These are phyloP conservation scores for Centruroides sculpturatus DNA, from an alignment of 1,140 invertebrate species.

Conservation along the genomic window DNA sequence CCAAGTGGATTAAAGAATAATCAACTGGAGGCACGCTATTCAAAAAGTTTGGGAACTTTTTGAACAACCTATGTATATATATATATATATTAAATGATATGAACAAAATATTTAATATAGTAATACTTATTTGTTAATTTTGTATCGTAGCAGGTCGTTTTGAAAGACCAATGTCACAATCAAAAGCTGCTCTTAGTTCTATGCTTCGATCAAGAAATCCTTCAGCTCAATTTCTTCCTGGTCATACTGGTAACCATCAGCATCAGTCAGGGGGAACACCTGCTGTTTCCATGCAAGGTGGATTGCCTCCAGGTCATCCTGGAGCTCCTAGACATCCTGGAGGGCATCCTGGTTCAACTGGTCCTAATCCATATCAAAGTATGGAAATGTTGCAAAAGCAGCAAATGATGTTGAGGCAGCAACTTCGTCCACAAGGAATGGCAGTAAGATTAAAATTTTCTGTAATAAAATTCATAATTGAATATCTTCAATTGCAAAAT, in stretches of 20 bases:
- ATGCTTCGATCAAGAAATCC: constrained; percentile 54
- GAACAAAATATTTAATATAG: constrained; percentile 35
- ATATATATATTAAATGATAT: too few relatives aligned
- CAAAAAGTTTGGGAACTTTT: too few relatives aligned
- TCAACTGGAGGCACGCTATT: too few relatives aligned
- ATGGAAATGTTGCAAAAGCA: constrained; percentile 23
- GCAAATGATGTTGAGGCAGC: constrained; percentile 17
- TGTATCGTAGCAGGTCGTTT: neutral
- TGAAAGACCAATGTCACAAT: constrained; percentile 43
- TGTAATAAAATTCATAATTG: too few relatives aligned
- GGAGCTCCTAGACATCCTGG: constrained; percentile 28
- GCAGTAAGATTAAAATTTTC: constrained; percentile 2
- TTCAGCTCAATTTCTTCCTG: constrained; percentile 22
- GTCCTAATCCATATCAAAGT: neutral
- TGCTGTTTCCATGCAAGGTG: constrained; percentile 33
- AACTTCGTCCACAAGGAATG: constrained; percentile 21
- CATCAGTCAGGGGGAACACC: constrained; percentile 32
- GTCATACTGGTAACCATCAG: constrained; percentile 4
- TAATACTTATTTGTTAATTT: constrained; percentile 17
- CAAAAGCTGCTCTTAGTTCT: constrained; percentile 70
- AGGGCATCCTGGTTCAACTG: constrained; percentile 3
- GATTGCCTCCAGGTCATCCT: constrained; percentile 26
- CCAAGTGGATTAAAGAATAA: too few relatives aligned
- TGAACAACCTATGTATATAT: too few relatives aligned
- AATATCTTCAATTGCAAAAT: too few relatives aligned